A percentile compares a stretch with the other conserved stretches of the same genome.
These are phyloP conservation scores for Hippocampus zosterae DNA, from an alignment of 2,113 vertebrate genomes.

Conservation along the genomic window DNA sequence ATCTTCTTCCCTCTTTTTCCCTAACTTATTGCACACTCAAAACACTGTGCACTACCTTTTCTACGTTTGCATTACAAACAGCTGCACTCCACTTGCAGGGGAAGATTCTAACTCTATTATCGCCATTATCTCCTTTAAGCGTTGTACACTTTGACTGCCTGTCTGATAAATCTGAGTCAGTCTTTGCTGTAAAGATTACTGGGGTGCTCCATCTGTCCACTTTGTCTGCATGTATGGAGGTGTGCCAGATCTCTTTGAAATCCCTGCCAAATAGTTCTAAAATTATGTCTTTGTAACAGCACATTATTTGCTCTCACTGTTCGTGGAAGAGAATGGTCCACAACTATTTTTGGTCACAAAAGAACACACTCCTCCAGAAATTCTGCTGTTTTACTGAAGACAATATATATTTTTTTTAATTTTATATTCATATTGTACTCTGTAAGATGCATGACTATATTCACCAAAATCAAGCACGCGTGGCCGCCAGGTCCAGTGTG, in stretches of 20 bases:
- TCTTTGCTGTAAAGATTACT: constrained; percentile 46
- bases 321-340: constrained; percentile 10
- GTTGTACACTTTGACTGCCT: constrained; percentile 37
- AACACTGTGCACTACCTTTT: constrained; percentile 16
- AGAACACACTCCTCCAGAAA: neutral
- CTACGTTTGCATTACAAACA: constrained; percentile 61
- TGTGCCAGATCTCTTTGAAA: constrained; percentile 42
- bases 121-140: constrained; percentile 45
- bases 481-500: too few relatives aligned
- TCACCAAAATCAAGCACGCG: too few relatives aligned
- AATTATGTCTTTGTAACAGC: constrained; percentile 20
- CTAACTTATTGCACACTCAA: constrained; percentile 11
- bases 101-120: constrained; percentile 36
- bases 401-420: neutral
- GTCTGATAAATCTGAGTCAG: constrained; percentile 42
- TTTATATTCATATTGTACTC: neutral
- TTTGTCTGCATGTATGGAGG: constrained; percentile 25
- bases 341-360: constrained; percentile 10
- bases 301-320: constrained; percentile 9
- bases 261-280: constrained; percentile 45
- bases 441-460: too few relatives aligned
- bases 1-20: constrained; percentile 12
- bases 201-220: constrained; percentile 56
- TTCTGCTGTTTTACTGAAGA: neutral
- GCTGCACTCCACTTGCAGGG: constrained; percentile 41